Evolutionary conservation across 2,797 vertebrate genomes (phyloP).

Genomic region (Betta splendens): DNA sequence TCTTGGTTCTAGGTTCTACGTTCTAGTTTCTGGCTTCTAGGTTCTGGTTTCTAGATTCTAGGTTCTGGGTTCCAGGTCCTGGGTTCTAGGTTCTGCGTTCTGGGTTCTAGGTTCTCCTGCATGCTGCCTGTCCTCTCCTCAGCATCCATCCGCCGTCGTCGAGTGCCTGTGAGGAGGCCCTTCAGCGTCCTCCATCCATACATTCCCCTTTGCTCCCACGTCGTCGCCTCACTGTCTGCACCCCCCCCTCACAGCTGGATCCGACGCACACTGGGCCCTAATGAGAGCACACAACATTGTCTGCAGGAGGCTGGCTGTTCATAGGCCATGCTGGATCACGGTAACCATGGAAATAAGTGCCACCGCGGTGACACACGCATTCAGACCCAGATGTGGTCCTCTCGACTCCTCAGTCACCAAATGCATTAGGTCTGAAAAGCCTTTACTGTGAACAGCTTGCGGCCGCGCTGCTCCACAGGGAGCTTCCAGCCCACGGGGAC

Average conservation of each 20-base stretch:
- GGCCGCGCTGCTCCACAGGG: slow-evolving; percentile 13
- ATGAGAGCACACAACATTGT: slow-evolving; percentile 75
- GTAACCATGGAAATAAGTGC: slow-evolving; percentile 82
- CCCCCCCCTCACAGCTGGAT: slow-evolving; percentile 59
- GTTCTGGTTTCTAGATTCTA: too few species aligned
- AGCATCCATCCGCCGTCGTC: slow-evolving; percentile 25
- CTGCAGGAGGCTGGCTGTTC: slow-evolving; percentile 79
- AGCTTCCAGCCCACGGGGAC: background rate
- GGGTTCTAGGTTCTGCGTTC: too few species aligned
- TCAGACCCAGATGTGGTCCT: slow-evolving; percentile 23
- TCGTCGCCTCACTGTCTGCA: background rate
- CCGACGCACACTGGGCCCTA: slow-evolving; percentile 76
- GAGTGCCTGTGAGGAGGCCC: slow-evolving; percentile 33
- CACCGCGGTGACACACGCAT: slow-evolving; percentile 38
- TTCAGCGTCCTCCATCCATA: slow-evolving; percentile 16
- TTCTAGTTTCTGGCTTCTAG: too few species aligned
- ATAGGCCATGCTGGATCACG: slow-evolving; percentile 71
- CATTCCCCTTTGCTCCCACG: slow-evolving; percentile 15
- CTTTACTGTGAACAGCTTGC: slow-evolving; percentile 25
- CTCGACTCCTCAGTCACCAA: slow-evolving; percentile 35
- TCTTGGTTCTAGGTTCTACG: too few species aligned
- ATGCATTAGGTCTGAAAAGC: slow-evolving; percentile 50
- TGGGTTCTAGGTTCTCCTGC: too few species aligned
- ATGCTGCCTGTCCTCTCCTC: slow-evolving; percentile 18
- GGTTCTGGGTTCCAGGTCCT: too few species aligned